Evolutionary conservation across 2,888 invertebrate genomes (phyloP).

Genomic region (Amphipoea lucens): DNA sequence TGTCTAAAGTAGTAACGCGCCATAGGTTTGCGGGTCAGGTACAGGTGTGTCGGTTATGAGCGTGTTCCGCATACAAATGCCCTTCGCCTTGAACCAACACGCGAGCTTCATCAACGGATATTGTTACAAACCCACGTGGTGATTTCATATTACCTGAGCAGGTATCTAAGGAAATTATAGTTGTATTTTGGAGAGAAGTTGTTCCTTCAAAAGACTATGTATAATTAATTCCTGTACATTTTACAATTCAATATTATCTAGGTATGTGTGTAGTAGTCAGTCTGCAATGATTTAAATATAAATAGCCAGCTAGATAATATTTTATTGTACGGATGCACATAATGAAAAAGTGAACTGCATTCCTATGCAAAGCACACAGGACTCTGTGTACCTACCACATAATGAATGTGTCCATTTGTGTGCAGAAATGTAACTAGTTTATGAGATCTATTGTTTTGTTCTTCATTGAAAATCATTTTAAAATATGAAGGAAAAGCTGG

Average conservation of each 20-base stretch:
- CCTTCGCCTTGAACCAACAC: constrained; percentile 79
- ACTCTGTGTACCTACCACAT: constrained; percentile 38
- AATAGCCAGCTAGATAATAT: constrained; percentile 20
- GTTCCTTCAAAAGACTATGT: neutral
- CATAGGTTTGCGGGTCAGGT: constrained; percentile 78
- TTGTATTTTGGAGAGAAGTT: neutral
- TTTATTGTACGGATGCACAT: constrained; percentile 30
- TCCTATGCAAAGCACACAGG: constrained; percentile 69
- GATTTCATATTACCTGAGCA: constrained; percentile 42
- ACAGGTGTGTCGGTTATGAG: constrained; percentile 71
- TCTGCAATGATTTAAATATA: constrained; percentile 32
- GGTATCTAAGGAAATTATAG: constrained; percentile 19
- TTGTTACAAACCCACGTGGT: constrained; percentile 62
- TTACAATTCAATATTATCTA: neutral
- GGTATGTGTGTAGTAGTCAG: neutral
- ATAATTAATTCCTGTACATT: neutral
- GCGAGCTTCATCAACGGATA: constrained; percentile 57
- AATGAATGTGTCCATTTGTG: constrained; percentile 32
- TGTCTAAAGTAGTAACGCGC: constrained; percentile 61
- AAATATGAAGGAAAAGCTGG: neutral
- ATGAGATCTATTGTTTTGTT: constrained; percentile 23
- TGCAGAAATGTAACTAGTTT: constrained; percentile 30
- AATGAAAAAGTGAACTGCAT: constrained; percentile 50
- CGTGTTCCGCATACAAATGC: constrained; percentile 85
- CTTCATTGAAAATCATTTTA: constrained; percentile 15